Evolutionary conservation across 2,888 invertebrate genomes (phyloP), one percentile per base, ranked within the genome.

Genomic region (Drosophila rubida): DNA sequence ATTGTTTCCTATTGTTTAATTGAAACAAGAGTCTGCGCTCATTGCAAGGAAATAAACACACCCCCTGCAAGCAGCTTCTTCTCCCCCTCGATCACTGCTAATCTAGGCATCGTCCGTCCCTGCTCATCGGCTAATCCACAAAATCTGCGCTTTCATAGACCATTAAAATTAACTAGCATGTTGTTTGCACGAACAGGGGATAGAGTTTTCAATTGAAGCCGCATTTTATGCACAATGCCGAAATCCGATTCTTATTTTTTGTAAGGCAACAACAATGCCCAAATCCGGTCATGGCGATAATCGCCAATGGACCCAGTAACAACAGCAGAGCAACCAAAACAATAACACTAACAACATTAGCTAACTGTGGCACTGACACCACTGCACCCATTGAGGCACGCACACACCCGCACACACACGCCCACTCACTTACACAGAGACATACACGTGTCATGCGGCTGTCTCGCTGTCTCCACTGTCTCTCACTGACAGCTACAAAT

Each of bases 401-500:
- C 45, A n/a, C 42, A 13, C 51, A 32, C 67, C 41, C 72, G 68
- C 78, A 60, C 77, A 80, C 81, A 77, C 75, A 51, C 37, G 50
- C 35, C 41, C 32, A 69, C 65, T 39, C 41, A 48, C 32, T 32
- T 32, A 32, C 32, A 32, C 50, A 51, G 42, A 37, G 14, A 63
- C 37, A 54, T 58, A 67, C 81, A 81, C 82, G 89, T 88, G 82
- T 72, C 89, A 78, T 16, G 78, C 64, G 69, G 2, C 67, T 67
- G 79, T 51, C 71, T 58, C 69, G 35, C 65, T 37, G 37, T 49
- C 58, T n/a, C 48, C 51, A 44, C 62, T 19, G 53, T 48, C 60
- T 27, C 61, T 49, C 80, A 86, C 73, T 83, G 85, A 89, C 85
- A 89, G 84, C 89, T 75, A 83, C 88, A 89, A 89, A 89, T 88